Percentiles rank a stretch among this genome's conserved stretches.
phyloP scores from a whole-genome alignment of 2,797 vertebrate genomes.

The Benthosema pterotum region DNA sequence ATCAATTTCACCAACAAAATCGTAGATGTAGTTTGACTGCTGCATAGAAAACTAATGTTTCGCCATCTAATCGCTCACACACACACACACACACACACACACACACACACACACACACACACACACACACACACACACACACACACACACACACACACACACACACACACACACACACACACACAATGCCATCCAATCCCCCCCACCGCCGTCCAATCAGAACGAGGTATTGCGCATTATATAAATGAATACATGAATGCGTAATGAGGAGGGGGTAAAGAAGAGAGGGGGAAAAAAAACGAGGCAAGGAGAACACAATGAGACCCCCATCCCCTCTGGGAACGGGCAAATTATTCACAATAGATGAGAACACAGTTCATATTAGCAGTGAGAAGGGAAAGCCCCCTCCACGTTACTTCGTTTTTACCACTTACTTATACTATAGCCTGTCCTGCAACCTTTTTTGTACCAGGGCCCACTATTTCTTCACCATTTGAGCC shows the following conservation, averaged over 20 bases:
- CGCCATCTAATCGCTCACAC: not conserved
- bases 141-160: too few relatives aligned
- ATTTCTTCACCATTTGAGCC: too few relatives aligned
- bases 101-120: too few relatives aligned
- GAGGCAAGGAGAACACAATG: slow-evolving; percentile 67
- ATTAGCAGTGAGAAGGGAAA: slow-evolving; percentile 59
- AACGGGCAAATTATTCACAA: slow-evolving; percentile 67
- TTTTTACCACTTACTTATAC: slow-evolving; percentile 12
- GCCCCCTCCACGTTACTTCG: slow-evolving; percentile 31
- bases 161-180: slow-evolving; percentile 27
- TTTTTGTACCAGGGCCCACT: too few relatives aligned
- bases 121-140: too few relatives aligned
- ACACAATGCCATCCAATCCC: slow-evolving; percentile 46
- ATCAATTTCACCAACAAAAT: slow-evolving; percentile 31
- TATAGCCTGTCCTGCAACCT: too few relatives aligned
- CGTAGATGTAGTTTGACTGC: not conserved
- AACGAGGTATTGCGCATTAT: slow-evolving; percentile 62
- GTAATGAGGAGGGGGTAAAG: slow-evolving; percentile 56
- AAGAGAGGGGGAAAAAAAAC: slow-evolving; percentile 64
- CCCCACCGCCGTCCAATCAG: slow-evolving; percentile 63
- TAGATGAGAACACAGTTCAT: slow-evolving; percentile 67
- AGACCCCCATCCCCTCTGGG: slow-evolving; percentile 59
- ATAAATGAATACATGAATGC: slow-evolving; percentile 73
- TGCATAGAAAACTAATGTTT: not conserved
- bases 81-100: too few relatives aligned